Base-by-base conservation (phyloP, 2,113 vertebrate species). In the Camelus bactrianus region DNA sequence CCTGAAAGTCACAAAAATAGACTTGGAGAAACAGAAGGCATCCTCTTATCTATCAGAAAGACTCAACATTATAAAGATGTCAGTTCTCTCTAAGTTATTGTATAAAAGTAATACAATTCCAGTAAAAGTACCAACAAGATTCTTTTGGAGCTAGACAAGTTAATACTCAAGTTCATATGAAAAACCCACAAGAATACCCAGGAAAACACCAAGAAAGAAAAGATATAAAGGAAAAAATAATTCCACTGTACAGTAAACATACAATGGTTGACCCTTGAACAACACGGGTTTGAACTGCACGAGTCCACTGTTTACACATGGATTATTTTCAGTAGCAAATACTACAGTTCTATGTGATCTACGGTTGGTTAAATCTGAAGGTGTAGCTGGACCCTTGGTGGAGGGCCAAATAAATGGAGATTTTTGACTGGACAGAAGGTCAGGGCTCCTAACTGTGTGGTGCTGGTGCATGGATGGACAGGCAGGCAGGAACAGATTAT, bases 51-150 rank as follows among this genome's bases (percentile, higher is more conserved):
- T 89, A 8, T 22, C 8, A 92, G 19, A 77, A 92, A 67, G 9
- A 83, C 22, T 91, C 8, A 35, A 32, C 6, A 80, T 75, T 62
- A 56, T 58, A 94, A 94, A 88, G 48, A 58, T 56, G 16, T 52
- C 15, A 64, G 30, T 77, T 81, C 26, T 56, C 46, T 52, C 42
- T 72, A 94, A 77, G n/a, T 75, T 92, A 80, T 42, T 94, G 65
- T 62, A 67, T 84, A 67, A 91, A 88, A 79, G 79, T 85, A 85
- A 69, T 48, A 72, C 32, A 89, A 70, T 50, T 62, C 46, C 64
- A 94, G 70, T 81, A 81, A 70, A 93, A 93, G 52, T 54, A 62
- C 35, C 62, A 82, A 84, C 4, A 46, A 30, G 20, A 22, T 84
- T 50, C 35, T 60, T 73, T 75, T n/a, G 14, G 28, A 92, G 15